Conservation (phyloP, 1,140 invertebrate genomes). For the Diachasmimorpha longicaudata region DNA sequence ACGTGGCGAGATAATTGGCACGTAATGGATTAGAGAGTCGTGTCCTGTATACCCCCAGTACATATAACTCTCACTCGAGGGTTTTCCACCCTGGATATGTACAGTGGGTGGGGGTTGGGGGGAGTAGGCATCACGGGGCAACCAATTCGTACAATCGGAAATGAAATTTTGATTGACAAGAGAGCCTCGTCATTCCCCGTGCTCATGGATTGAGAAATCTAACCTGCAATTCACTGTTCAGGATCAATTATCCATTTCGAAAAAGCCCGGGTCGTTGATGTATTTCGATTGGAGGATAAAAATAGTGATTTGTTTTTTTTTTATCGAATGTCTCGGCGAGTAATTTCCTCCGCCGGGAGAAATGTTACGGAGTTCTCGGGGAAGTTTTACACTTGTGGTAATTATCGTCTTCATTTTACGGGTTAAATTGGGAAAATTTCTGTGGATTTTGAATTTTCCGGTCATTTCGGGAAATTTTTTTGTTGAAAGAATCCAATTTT, state of each 20-base stretch:
- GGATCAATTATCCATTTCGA: conserved; percentile 30
- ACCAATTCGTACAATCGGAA: conserved; percentile 49
- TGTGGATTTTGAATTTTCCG: no score
- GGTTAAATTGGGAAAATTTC: no score
- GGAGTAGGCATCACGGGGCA: conserved; percentile 6
- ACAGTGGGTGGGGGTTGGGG: neutral
- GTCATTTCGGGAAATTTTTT: no score
- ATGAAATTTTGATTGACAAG: conserved; percentile 55
- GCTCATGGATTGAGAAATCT: conserved; percentile 44
- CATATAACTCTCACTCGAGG: neutral
- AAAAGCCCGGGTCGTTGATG: neutral
- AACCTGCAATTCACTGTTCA: conserved; percentile 47
- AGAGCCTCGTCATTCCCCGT: conserved; percentile 39
- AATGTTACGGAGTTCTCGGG: no score
- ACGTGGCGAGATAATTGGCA: conserved; percentile 37
- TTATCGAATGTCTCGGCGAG: neutral
- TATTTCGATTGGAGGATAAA: neutral
- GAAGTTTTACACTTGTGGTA: no score
- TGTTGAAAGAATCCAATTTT: no score
- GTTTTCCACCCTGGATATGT: neutral
- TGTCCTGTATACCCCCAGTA: conserved; percentile 22
- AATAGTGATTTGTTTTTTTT: neutral
- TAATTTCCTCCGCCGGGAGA: neutral
- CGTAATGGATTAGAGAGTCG: conserved; percentile 38
- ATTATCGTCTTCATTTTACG: no score